Conservation (phyloP, 2,113 vertebrate species). For the Alligator sinensis region DNA sequence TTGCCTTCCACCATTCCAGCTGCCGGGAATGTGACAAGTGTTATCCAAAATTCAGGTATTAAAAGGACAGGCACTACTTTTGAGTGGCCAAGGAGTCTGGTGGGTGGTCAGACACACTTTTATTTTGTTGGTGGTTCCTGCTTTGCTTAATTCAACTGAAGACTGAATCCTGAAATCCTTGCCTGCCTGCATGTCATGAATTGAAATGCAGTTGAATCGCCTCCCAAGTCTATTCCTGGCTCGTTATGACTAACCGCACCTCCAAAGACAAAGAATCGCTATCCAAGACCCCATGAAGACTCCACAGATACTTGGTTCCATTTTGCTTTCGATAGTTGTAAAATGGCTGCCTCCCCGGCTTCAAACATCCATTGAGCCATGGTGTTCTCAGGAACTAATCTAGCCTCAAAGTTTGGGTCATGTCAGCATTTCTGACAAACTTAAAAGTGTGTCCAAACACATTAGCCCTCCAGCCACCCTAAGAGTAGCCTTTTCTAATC, state of each 20-base stretch:
- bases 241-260: background rate
- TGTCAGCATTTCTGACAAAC: rapidly evolving
- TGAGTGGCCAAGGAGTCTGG: background rate
- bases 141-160: background rate
- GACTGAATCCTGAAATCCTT: too few relatives aligned
- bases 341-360: background rate
- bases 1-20: background rate
- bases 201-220: background rate
- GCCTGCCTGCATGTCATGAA: background rate
- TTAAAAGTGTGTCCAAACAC: background rate
- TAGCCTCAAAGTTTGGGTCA: background rate
- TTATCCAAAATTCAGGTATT: background rate
- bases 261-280: background rate
- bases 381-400: background rate
- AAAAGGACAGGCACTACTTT: background rate
- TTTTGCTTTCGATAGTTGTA: background rate
- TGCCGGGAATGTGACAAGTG: background rate
- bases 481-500: background rate
- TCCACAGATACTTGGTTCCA: background rate
- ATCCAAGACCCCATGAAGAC: background rate
- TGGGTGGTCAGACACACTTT: background rate
- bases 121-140: background rate
- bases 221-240: background rate
- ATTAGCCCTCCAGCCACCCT: background rate
- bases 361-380: background rate